phyloP scores from a whole-genome alignment of 1,140 invertebrate species.

The Tetraneura akinire region DNA sequence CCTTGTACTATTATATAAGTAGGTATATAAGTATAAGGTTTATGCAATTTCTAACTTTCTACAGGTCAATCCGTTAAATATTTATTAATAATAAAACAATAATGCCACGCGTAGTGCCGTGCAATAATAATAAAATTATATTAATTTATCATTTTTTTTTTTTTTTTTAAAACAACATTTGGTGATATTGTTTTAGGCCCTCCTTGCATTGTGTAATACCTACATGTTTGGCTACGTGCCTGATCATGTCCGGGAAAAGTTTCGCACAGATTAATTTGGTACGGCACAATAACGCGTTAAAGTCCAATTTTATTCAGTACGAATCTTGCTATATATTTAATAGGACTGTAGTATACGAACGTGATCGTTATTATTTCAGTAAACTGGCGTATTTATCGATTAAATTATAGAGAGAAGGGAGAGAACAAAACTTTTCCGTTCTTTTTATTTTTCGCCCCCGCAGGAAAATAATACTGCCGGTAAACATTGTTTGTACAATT shows the following conservation, averaged over 20 bases:
- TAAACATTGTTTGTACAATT: constrained; percentile 12
- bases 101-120: too few relatives aligned
- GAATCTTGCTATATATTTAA: too few relatives aligned
- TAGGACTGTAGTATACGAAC: too few relatives aligned
- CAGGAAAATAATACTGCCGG: constrained; percentile 7
- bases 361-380: not conserved
- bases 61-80: too few relatives aligned
- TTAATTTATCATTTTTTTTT: too few relatives aligned
- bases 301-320: not conserved
- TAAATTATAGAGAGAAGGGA: not conserved
- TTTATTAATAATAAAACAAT: too few relatives aligned
- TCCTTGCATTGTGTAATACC: not conserved
- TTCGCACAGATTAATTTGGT: not conserved
- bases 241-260: not conserved
- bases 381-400: constrained; percentile 31
- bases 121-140: too few relatives aligned
- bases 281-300: not conserved
- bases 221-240: not conserved
- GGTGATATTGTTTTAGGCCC: too few relatives aligned
- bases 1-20: too few relatives aligned
- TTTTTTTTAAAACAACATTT: too few relatives aligned
- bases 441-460: constrained; percentile 6
- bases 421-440: not conserved
- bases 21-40: too few relatives aligned
- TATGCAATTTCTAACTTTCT: too few relatives aligned